Evolutionary conservation across 2,113 vertebrate species (phyloP).

Genomic region (Chelonoidis abingdonii): DNA sequence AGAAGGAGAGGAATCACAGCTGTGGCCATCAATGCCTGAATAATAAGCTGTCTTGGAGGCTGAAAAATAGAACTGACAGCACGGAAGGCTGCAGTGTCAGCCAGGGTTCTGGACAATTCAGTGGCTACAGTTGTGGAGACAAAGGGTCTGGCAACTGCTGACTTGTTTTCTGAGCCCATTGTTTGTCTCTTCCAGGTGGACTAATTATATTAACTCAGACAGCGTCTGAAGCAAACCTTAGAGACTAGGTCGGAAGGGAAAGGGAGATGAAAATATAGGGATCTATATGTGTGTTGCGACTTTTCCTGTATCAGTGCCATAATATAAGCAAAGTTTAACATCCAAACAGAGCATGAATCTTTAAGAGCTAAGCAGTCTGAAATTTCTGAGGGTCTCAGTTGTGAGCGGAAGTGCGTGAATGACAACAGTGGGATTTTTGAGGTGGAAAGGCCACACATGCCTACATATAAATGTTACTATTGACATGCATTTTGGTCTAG

Average conservation of each 20-base stretch:
- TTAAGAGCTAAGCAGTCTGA: not conserved
- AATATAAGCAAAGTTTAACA: not conserved
- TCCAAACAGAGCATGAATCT: not conserved
- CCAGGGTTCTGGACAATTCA: fast-evolving
- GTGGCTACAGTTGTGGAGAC: not conserved
- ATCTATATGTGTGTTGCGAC: not conserved
- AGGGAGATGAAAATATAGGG: not conserved
- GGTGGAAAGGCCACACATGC: not conserved
- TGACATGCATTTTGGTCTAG: not conserved
- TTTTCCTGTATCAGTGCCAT: not conserved
- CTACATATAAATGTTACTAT: not conserved
- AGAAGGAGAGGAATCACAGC: not conserved
- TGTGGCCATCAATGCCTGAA: not conserved
- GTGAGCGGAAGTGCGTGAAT: fast-evolving
- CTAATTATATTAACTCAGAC: conserved; percentile 40
- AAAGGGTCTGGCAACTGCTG: not conserved
- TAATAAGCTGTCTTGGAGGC: not conserved
- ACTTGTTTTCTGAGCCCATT: not conserved
- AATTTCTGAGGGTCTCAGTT: not conserved
- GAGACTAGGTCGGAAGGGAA: not conserved
- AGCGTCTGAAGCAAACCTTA: not conserved
- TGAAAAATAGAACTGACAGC: too few species aligned
- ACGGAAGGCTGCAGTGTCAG: not conserved
- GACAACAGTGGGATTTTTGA: not conserved
- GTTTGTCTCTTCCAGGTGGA: conserved; percentile 33